Evolutionary conservation across 2,888 invertebrate genomes (phyloP).

Genomic region (Leptopilina myrica): DNA sequence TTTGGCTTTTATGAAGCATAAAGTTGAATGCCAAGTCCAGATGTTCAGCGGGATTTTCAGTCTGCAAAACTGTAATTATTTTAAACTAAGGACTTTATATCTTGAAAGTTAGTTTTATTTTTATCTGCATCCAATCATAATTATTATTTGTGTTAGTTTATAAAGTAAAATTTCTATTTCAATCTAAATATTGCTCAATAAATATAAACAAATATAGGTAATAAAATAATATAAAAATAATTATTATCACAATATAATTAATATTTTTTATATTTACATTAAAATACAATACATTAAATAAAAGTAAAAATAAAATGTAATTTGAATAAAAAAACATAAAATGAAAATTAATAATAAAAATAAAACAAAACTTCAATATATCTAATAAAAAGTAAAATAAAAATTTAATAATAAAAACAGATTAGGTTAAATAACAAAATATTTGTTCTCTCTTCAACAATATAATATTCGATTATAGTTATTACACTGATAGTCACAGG

Average conservation of each 20-base stretch:
- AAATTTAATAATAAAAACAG: not conserved
- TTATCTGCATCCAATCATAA: not conserved
- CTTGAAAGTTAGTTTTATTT: not conserved
- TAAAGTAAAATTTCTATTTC: not conserved
- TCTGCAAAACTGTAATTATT: conserved; percentile 18
- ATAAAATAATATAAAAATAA: too few relatives aligned
- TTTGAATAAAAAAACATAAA: too few relatives aligned
- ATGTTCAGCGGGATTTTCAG: conserved; percentile 20
- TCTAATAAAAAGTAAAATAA: too few relatives aligned
- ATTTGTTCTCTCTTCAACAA: not conserved
- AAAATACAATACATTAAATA: too few relatives aligned
- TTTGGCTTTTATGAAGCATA: conserved; percentile 34
- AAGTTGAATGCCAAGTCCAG: conserved; percentile 29
- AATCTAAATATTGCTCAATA: not conserved
- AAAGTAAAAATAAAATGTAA: too few relatives aligned
- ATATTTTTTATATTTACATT: too few relatives aligned
- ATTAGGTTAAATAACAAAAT: not conserved
- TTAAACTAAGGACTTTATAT: conserved; percentile 4
- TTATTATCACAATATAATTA: too few relatives aligned
- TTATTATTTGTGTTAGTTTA: not conserved
- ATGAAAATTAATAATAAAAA: too few relatives aligned
- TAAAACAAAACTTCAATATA: too few relatives aligned
- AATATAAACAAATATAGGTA: too few relatives aligned
- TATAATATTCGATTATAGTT: not conserved
- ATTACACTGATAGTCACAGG: not conserved